A percentile compares a stretch with the other conserved stretches of the same genome.
Evolutionary conservation across 2,797 vertebrate genomes (phyloP).

Genomic region (Gambusia yucatana): DNA sequence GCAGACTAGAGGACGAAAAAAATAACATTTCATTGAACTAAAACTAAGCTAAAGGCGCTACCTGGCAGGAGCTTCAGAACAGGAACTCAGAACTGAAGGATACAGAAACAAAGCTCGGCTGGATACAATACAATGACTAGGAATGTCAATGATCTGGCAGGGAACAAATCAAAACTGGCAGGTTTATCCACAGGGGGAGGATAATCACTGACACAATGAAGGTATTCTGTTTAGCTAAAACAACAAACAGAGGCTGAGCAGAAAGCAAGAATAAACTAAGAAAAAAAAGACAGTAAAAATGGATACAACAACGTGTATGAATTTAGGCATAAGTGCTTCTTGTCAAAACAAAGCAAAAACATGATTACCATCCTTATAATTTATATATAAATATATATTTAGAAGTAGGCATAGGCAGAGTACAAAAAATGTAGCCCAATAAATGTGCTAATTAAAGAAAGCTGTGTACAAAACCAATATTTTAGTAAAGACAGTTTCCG

Average conservation of each 20-base stretch:
- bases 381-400: not conserved
- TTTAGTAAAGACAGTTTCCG: not conserved
- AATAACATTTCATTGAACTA: not conserved
- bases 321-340: not conserved
- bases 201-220: not conserved
- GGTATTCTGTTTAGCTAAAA: not conserved
- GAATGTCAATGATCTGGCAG: constrained; percentile 1
- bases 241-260: not conserved
- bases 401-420: not conserved
- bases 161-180: not conserved
- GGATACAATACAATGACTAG: not conserved
- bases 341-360: not conserved
- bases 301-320: not conserved
- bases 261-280: not conserved
- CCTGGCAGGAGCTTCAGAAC: not conserved
- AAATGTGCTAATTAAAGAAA: not conserved
- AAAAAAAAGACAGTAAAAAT: not conserved
- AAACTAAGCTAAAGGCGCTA: not conserved
- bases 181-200: not conserved
- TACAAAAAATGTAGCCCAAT: not conserved
- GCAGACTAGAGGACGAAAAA: not conserved
- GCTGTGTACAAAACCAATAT: not conserved
- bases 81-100: constrained; percentile 1
- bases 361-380: not conserved
- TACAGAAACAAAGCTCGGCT: not conserved